phyloP scores from a whole-genome alignment of 2,888 invertebrate genomes.

The Uropetala carovei region DNA sequence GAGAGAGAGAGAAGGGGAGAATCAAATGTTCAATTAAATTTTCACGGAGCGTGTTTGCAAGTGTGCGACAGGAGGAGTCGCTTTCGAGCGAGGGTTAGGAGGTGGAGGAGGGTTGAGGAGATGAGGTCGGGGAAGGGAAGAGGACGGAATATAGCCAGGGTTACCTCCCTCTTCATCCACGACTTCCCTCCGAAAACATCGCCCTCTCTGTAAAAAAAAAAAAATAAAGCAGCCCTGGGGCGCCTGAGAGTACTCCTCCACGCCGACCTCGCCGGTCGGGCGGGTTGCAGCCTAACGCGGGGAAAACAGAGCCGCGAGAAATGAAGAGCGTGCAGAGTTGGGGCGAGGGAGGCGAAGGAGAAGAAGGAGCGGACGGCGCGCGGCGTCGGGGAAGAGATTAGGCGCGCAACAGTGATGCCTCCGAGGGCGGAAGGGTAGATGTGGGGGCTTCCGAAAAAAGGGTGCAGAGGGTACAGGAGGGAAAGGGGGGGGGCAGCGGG shows the following conservation, averaged over 20 bases:
- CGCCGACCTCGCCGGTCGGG: neutral
- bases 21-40: constrained; percentile 35
- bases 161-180: too few relatives aligned
- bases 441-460: neutral
- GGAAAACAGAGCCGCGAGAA: neutral
- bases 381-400: neutral
- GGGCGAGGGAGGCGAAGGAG: neutral
- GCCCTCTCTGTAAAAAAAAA: neutral
- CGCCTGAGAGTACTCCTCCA: neutral
- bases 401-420: constrained; percentile 6
- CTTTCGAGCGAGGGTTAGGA: too few relatives aligned
- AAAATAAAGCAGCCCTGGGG: neutral
- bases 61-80: neutral
- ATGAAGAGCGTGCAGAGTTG: neutral
- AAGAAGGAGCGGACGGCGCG: neutral
- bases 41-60: constrained; percentile 24
- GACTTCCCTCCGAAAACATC: neutral
- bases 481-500: neutral
- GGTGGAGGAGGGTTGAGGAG: too few relatives aligned
- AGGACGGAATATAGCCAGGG: too few relatives aligned
- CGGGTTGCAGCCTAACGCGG: neutral
- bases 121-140: too few relatives aligned
- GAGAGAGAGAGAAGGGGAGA: neutral
- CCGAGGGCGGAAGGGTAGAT: neutral
- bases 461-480: neutral